Percentiles rank a stretch among this genome's conserved stretches.
phyloP scores from a whole-genome alignment of 2,797 vertebrate species.

The Nyctalus aviator region DNA sequence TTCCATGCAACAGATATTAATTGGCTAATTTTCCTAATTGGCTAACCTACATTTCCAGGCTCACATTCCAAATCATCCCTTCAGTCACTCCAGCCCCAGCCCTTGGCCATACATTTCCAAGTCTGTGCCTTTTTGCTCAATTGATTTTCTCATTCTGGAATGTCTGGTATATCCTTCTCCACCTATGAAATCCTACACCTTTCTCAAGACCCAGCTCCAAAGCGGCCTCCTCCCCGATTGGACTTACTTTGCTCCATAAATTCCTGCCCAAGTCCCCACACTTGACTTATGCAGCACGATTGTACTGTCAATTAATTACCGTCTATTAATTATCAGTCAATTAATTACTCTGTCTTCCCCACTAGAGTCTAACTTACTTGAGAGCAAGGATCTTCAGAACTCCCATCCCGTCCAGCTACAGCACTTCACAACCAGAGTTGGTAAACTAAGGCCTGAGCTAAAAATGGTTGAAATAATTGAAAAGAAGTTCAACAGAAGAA shows the following conservation, averaged over 20 bases:
- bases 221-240: slow-evolving; percentile 8
- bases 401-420: background rate
- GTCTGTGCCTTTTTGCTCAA: slow-evolving; percentile 51
- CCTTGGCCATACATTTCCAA: slow-evolving; percentile 40
- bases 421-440: background rate
- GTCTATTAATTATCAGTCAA: too few relatives aligned
- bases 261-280: background rate
- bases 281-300: background rate
- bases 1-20: slow-evolving; percentile 54
- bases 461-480: slow-evolving; percentile 34
- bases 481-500: slow-evolving; percentile 12
- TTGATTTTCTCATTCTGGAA: slow-evolving; percentile 58
- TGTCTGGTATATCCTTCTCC: slow-evolving; percentile 53
- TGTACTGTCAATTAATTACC: background rate
- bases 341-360: background rate
- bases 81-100: background rate
- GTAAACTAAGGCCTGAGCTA: slow-evolving; percentile 15
- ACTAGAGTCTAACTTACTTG: background rate
- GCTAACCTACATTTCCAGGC: slow-evolving; percentile 38
- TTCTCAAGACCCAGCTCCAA: slow-evolving; percentile 56
- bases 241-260: background rate
- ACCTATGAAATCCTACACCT: slow-evolving; percentile 51
- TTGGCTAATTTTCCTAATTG: slow-evolving; percentile 60
- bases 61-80: background rate
- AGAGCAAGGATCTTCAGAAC: background rate